phyloP scores from a whole-genome alignment of 1,140 invertebrate genomes.

The Polypedilum vanderplanki region DNA sequence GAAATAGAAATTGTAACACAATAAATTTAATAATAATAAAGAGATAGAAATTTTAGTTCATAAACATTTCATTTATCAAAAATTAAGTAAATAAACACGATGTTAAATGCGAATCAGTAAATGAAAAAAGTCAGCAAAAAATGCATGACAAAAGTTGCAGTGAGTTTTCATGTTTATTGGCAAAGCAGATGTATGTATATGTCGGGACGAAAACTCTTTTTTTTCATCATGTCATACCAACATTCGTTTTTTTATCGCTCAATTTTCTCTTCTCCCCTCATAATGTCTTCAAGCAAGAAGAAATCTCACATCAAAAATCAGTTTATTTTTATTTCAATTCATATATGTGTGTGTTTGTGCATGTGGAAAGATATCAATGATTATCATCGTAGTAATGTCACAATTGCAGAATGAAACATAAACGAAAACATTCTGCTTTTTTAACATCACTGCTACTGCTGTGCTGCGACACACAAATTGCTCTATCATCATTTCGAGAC shows the following conservation, averaged over 20 bases:
- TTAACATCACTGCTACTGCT: not conserved
- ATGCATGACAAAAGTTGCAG: not conserved
- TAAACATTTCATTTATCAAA: constrained; percentile 14
- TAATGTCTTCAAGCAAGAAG: not conserved
- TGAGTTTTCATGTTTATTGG: not conserved
- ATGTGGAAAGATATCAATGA: not conserved
- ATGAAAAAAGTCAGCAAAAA: constrained; percentile 12
- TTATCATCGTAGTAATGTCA: not conserved
- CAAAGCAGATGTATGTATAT: not conserved
- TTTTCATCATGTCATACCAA: no score
- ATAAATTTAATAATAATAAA: not conserved
- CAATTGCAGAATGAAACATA: constrained; percentile 3
- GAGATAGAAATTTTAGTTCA: not conserved
- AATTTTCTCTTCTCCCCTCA: not conserved
- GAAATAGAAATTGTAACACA: not conserved
- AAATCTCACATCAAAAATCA: constrained; percentile 24
- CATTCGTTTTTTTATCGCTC: not conserved
- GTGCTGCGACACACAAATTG: not conserved
- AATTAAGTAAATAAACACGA: not conserved
- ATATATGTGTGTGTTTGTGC: no score
- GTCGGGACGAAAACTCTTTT: not conserved
- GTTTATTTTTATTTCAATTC: not conserved
- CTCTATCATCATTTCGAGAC: constrained; percentile 3
- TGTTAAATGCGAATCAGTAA: not conserved
- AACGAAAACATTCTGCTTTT: not conserved